Evolutionary conservation across 2,888 invertebrate genomes (phyloP).

Genomic region (Sacculina carcini): DNA sequence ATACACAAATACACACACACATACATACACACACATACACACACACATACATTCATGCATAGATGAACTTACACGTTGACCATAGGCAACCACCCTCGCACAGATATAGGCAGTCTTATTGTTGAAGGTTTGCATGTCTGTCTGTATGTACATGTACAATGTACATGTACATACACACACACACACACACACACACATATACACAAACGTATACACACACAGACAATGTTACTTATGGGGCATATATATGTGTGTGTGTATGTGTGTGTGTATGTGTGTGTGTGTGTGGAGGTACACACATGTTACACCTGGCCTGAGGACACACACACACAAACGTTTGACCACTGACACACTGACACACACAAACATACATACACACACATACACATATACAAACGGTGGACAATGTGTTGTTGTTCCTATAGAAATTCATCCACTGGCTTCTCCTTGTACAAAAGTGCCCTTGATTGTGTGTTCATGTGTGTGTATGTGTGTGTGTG

Average conservation of each 20-base stretch:
- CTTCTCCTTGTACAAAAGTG: background rate
- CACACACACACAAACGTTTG: no score
- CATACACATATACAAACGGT: constrained; percentile 3
- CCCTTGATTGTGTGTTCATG: constrained; percentile 1
- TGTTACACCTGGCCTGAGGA: no score
- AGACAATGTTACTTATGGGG: no score
- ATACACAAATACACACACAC: constrained; percentile 1
- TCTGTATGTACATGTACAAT: constrained; percentile 5
- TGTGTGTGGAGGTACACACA: no score
- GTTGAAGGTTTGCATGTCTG: constrained; percentile 1
- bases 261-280: background rate
- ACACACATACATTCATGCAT: no score
- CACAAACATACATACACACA: constrained; percentile 5
- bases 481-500: constrained; percentile 4
- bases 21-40: constrained; percentile 2
- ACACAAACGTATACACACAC: no score
- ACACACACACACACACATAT: no score
- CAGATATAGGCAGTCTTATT: background rate
- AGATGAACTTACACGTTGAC: no score
- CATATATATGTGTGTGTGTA: background rate
- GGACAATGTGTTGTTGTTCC: background rate
- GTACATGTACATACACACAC: no score
- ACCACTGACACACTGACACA: no score
- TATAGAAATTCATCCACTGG: background rate
- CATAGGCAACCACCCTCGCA: background rate